Evolutionary conservation across 2,888 invertebrate genomes (phyloP).

Genomic region (Melieria omissa): DNA sequence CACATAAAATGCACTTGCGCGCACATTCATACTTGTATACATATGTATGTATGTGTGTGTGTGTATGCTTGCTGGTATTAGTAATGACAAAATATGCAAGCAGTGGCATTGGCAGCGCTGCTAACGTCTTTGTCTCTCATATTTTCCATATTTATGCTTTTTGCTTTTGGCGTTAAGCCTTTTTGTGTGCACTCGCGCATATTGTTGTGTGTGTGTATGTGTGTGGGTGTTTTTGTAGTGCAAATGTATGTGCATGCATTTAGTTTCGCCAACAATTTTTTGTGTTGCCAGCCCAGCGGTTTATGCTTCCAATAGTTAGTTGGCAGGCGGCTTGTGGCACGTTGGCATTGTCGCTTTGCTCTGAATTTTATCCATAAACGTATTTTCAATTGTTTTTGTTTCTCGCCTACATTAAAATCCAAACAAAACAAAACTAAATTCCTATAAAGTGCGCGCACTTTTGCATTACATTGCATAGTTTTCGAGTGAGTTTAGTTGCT

Average conservation of each 20-base stretch:
- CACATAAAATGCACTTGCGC: too few relatives aligned
- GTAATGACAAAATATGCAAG: slow-evolving; percentile 7
- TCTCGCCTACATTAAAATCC: too few relatives aligned
- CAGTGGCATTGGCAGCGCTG: background rate
- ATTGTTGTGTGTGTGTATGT: background rate
- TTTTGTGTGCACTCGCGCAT: background rate
- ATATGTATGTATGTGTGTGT: background rate
- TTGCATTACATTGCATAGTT: too few relatives aligned
- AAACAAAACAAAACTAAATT: too few relatives aligned
- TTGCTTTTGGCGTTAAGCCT: background rate
- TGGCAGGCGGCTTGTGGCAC: too few relatives aligned
- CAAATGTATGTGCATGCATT: background rate
- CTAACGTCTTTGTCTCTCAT: slow-evolving; percentile 4
- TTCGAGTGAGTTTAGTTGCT: too few relatives aligned
- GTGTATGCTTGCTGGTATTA: background rate
- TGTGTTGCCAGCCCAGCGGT: too few relatives aligned
- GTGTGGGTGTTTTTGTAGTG: background rate
- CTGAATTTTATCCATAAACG: too few relatives aligned
- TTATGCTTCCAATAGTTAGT: too few relatives aligned
- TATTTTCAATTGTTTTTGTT: too few relatives aligned
- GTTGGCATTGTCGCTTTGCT: too few relatives aligned
- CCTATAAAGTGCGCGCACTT: too few relatives aligned
- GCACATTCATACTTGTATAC: background rate
- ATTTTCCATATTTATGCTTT: slow-evolving; percentile 1
- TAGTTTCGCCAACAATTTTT: slow-evolving; percentile 1